Evolutionary conservation across 2,113 vertebrate genomes (phyloP).

Genomic region (Boleophthalmus pectinirostris): DNA sequence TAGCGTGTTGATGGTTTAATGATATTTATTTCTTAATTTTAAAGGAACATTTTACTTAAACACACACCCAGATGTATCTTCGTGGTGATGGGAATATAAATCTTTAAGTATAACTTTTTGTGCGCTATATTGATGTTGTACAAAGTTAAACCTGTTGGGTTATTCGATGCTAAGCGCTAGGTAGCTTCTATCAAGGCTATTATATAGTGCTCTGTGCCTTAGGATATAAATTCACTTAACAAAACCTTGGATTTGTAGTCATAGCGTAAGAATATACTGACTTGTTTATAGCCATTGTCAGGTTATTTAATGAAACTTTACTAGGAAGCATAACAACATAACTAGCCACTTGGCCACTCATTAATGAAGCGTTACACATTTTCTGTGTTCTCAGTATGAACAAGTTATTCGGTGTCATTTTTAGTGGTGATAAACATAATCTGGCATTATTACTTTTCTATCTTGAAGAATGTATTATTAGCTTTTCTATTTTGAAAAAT

Average conservation of each 20-base stretch:
- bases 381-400: not conserved
- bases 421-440: not conserved
- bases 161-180: constrained; percentile 46
- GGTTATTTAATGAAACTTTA: not conserved
- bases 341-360: constrained; percentile 22
- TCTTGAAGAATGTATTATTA: not conserved
- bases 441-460: not conserved
- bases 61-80: not conserved
- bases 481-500: not conserved
- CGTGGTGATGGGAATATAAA: not conserved
- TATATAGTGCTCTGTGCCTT: not conserved
- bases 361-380: not conserved
- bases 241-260: not conserved
- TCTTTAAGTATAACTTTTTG: not conserved
- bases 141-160: constrained; percentile 30
- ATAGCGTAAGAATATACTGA: not conserved
- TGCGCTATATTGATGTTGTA: not conserved
- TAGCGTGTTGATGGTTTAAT: constrained; percentile 28
- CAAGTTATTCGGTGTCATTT: not conserved
- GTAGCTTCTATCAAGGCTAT: constrained; percentile 23
- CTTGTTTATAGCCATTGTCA: not conserved
- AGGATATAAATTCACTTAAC: not conserved
- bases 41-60: not conserved
- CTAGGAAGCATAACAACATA: not conserved
- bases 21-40: not conserved